phyloP scores from a whole-genome alignment of 2,888 invertebrate genomes.

The Agriopis marginaria region DNA sequence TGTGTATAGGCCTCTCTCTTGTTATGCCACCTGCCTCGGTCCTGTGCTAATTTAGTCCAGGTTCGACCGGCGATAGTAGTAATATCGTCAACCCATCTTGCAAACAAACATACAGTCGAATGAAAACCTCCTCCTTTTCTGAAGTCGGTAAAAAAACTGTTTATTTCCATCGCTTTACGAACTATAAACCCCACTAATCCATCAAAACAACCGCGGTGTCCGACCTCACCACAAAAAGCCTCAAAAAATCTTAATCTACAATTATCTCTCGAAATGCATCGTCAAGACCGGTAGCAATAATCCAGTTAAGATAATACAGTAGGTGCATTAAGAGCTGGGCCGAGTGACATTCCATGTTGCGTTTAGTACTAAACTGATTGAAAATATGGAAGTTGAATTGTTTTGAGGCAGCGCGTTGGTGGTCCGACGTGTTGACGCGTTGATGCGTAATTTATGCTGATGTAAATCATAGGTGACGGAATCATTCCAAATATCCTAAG shows the following conservation, averaged over 20 bases:
- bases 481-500: not conserved
- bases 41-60: too few species aligned
- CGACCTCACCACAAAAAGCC: constrained; percentile 13
- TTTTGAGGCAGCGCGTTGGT: constrained; percentile 53
- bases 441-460: constrained; percentile 15
- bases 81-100: too few species aligned
- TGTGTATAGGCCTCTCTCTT: too few species aligned
- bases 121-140: too few species aligned
- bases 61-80: too few species aligned
- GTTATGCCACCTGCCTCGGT: too few species aligned
- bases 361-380: constrained; percentile 37
- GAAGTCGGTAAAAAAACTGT: too few species aligned
- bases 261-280: constrained; percentile 35
- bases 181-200: not conserved
- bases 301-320: constrained; percentile 72
- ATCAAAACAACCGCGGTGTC: constrained; percentile 14
- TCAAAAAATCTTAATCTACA: constrained; percentile 33
- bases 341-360: constrained; percentile 79
- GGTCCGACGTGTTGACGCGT: constrained; percentile 51
- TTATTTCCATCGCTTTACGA: too few species aligned
- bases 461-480: constrained; percentile 4
- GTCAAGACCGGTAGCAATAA: constrained; percentile 75
- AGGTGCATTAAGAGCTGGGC: constrained; percentile 47
- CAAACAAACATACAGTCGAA: too few species aligned
- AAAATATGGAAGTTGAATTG: constrained; percentile 52